phyloP scores from a whole-genome alignment of 2,113 vertebrate genomes.

The Leucosticte australis region DNA sequence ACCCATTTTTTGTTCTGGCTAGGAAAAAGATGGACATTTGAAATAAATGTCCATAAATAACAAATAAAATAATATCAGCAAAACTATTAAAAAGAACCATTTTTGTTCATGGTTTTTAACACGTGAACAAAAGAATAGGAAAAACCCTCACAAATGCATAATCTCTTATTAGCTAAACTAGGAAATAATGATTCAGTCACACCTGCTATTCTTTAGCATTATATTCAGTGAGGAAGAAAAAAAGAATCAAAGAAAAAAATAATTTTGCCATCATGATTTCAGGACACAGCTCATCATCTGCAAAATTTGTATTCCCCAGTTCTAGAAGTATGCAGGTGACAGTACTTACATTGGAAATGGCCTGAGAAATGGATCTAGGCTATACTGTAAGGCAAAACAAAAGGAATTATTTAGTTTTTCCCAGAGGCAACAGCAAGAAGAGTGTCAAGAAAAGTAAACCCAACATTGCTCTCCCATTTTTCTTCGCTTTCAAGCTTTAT shows the following conservation, averaged over 20 bases:
- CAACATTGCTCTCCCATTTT: not conserved
- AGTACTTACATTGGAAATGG: not conserved
- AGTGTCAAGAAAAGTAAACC: not conserved
- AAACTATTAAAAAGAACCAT: not conserved
- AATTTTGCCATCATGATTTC: not conserved
- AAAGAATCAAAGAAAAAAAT: fast-evolving
- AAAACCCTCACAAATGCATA: not conserved
- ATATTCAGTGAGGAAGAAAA: not conserved
- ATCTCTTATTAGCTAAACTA: not conserved
- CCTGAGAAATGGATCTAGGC: not conserved
- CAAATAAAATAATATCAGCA: not conserved
- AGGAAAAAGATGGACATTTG: not conserved
- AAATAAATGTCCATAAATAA: not conserved
- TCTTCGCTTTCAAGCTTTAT: not conserved
- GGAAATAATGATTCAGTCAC: not conserved
- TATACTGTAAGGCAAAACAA: not conserved
- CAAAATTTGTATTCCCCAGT: not conserved
- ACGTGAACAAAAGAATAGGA: not conserved
- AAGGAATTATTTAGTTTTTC: not conserved
- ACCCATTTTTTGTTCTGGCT: not conserved
- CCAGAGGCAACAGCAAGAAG: not conserved
- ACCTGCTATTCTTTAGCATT: not conserved
- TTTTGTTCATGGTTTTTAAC: not conserved
- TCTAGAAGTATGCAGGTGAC: not conserved
- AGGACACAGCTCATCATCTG: not conserved